phyloP scores from a whole-genome alignment of 1,140 invertebrate species.

The Pseudomyrmex concolor region DNA sequence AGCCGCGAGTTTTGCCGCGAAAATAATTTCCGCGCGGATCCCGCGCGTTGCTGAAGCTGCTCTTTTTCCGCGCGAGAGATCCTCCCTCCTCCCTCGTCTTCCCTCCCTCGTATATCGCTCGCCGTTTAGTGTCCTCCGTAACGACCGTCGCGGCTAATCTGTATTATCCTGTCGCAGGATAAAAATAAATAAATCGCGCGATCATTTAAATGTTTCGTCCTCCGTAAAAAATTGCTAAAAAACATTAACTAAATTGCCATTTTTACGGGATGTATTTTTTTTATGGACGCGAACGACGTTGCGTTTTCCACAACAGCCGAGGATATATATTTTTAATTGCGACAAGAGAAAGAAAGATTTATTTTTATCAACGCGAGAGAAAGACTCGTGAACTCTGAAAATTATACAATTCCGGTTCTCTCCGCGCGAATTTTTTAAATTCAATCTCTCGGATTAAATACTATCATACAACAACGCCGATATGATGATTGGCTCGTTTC shows the following conservation, averaged over 20 bases:
- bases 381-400: too few relatives aligned
- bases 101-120: conserved; percentile 1
- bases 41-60: not conserved
- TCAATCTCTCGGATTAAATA: conserved; percentile 33
- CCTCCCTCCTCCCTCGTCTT: not conserved
- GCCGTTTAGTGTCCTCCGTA: conserved; percentile 11
- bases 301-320: too few relatives aligned
- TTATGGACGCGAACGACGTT: too few relatives aligned
- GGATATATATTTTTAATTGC: too few relatives aligned
- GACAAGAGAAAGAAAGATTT: too few relatives aligned
- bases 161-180: not conserved
- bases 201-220: conserved; percentile 1
- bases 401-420: not conserved
- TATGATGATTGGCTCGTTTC: conserved; percentile 5
- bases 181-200: not conserved
- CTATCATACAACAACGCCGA: not conserved
- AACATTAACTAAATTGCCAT: too few relatives aligned
- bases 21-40: conserved; percentile 28
- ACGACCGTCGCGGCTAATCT: conserved; percentile 3
- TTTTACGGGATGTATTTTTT: too few relatives aligned
- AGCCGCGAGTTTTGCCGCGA: conserved; percentile 27
- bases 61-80: conserved; percentile 19
- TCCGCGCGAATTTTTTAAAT: conserved; percentile 7
- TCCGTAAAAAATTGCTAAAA: not conserved
- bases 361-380: not conserved